Evolutionary conservation across 2,113 vertebrate species (phyloP).

Genomic region (Rhagologus leucostigma): DNA sequence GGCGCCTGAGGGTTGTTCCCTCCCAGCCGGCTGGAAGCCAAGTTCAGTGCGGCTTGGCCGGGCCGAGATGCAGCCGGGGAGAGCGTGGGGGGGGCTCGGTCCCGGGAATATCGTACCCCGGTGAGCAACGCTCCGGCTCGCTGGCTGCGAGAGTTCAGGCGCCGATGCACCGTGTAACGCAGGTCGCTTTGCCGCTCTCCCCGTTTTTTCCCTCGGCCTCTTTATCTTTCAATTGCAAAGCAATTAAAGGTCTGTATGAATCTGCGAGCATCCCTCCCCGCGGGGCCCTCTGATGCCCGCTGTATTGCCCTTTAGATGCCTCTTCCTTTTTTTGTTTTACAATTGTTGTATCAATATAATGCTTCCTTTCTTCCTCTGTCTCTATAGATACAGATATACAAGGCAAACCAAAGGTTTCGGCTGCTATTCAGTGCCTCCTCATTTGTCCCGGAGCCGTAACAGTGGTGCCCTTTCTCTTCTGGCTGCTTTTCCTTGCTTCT

Average conservation of each 20-base stretch:
- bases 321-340: constrained; percentile 76
- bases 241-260: constrained; percentile 78
- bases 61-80: not conserved
- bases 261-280: constrained; percentile 66
- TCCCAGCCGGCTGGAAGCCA: not conserved
- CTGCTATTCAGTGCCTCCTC: constrained; percentile 77
- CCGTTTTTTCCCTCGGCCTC: constrained; percentile 26
- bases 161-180: not conserved
- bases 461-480: constrained; percentile 77
- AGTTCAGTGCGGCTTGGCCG: not conserved
- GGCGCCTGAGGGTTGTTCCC: not conserved
- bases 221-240: constrained; percentile 76
- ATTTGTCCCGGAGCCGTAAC: constrained; percentile 78
- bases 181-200: constrained; percentile 37
- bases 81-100: accelerated
- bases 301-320: constrained; percentile 77
- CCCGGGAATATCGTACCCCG: too few relatives aligned
- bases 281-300: constrained; percentile 69
- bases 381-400: constrained; percentile 83
- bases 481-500: constrained; percentile 68
- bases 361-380: constrained; percentile 79
- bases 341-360: constrained; percentile 82
- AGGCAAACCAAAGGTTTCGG: constrained; percentile 68
- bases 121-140: not conserved
- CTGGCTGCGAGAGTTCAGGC: not conserved